Evolutionary conservation across 2,113 vertebrate species (phyloP), one percentile per base, ranked within the genome.

Genomic region (Microtus ochrogaster): DNA sequence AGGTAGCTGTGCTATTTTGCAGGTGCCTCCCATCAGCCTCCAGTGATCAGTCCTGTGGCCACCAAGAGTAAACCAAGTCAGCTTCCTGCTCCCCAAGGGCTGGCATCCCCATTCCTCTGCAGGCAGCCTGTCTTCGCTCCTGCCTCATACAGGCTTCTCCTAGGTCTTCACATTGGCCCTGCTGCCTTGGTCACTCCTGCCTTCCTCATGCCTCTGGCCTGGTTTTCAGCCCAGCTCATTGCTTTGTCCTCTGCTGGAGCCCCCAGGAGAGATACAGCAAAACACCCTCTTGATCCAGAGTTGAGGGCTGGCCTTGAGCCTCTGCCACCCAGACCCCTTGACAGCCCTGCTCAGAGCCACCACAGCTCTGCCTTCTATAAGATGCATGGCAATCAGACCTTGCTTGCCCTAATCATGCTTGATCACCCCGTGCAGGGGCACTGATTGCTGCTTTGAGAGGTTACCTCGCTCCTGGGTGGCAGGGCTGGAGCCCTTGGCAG

Each of bases 401-500:
- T 47, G 61, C 30, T 78, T 83, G 41, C 52, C 61, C 47, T 93
- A 96, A 97, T 97, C 87, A 90, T 1, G 0, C 82, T 41, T 95
- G 92, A 97, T 96, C 94, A 90, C 72, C 17, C 33, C 8, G 39
- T 68, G 13, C 68, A 5, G 36, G 13, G 44, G 49, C 3, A 3
- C 95, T 96, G 96, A 97, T 87, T 95, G 92, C 44, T 3, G 58
- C 96, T 49, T 66, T 2, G 76, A 78, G 86, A 66, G 19, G 68
- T 19, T 9, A 8, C 55, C 78, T 14, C 30, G 52, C 76, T 79
- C 61, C 82, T 13, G 76, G 76, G 68, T 89, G 74, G 58, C 4
- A 44, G 89, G 87, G 70, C 52, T 28, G 6, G 55, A 66, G 88
- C 70, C 85, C 72, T 77, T 3, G 3, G 85, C 10, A 9, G 77